phyloP scores from a whole-genome alignment of 2,797 vertebrate genomes.

The Mormyrops boulengeri region DNA sequence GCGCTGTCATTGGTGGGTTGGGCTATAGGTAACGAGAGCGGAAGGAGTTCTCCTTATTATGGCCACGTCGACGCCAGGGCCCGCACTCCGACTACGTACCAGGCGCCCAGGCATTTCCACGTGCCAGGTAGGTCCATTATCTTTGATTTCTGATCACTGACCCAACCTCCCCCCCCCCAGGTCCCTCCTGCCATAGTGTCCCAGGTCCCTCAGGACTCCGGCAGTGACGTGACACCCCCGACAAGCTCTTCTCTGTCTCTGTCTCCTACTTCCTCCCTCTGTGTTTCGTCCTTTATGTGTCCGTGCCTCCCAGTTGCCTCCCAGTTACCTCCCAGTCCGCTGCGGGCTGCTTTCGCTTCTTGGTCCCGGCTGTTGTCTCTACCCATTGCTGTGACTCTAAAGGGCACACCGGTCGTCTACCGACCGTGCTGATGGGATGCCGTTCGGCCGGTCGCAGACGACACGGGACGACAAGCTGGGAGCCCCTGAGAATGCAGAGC shows the following conservation, averaged over 20 bases:
- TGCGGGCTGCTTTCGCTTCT: not conserved
- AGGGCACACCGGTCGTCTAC: not conserved
- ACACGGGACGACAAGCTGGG: not conserved
- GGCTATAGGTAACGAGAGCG: slow-evolving; percentile 83
- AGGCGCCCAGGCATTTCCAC: slow-evolving; percentile 92
- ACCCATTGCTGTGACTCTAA: not conserved
- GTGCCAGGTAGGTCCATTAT: slow-evolving; percentile 82
- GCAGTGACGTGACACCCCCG: not conserved
- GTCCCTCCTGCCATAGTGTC: slow-evolving; percentile 23
- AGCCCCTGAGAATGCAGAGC: not conserved
- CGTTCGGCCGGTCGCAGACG: not conserved
- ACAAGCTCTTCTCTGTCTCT: not conserved
- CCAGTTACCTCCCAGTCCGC: not conserved
- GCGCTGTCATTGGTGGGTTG: slow-evolving; percentile 48
- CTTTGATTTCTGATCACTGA: slow-evolving; percentile 28
- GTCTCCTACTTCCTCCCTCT: not conserved
- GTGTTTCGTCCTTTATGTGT: not conserved
- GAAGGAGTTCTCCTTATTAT: slow-evolving; percentile 90
- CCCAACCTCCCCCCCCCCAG: slow-evolving; percentile 25
- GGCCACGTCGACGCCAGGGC: slow-evolving; percentile 85
- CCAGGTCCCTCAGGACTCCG: not conserved
- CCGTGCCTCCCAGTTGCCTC: no score
- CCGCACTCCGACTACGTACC: slow-evolving; percentile 78
- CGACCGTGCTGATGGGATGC: not conserved
- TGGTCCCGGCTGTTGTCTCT: not conserved